Evolutionary conservation across 2,797 vertebrate species (phyloP).

Genomic region (Austrolebias charrua): DNA sequence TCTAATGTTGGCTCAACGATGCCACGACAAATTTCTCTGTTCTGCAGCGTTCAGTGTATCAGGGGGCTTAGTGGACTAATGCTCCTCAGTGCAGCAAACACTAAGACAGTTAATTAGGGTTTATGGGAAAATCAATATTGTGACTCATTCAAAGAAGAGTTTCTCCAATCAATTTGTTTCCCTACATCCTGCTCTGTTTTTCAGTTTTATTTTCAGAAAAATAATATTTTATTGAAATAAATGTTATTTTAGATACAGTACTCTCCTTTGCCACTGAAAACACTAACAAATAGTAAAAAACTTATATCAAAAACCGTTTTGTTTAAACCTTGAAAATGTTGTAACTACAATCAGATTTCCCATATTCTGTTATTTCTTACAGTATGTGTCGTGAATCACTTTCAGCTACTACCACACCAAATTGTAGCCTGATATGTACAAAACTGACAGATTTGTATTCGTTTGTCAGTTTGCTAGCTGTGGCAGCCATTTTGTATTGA

Average conservation of each 20-base stretch:
- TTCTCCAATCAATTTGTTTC: constrained; percentile 40
- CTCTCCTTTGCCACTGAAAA: not conserved
- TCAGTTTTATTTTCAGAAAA: constrained; percentile 21
- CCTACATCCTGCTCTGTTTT: constrained; percentile 28
- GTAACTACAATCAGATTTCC: too few species aligned
- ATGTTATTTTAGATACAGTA: not conserved
- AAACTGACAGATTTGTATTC: too few species aligned
- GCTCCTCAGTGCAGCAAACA: constrained; percentile 54
- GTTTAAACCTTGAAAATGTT: too few species aligned
- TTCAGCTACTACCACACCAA: too few species aligned
- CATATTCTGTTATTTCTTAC: too few species aligned
- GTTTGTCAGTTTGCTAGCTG: too few species aligned
- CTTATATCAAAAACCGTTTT: too few species aligned
- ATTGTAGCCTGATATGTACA: too few species aligned
- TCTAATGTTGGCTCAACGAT: constrained; percentile 70
- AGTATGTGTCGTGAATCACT: too few species aligned
- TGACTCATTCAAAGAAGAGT: constrained; percentile 50
- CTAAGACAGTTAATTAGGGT: constrained; percentile 64
- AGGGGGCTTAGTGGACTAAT: constrained; percentile 48
- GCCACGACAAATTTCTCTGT: constrained; percentile 66
- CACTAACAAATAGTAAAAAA: too few species aligned
- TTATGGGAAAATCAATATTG: constrained; percentile 66
- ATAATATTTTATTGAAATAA: constrained; percentile 2
- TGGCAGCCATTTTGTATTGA: too few species aligned
- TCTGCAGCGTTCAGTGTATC: constrained; percentile 42